Evolutionary conservation across 2,888 invertebrate species (phyloP), one percentile per base, ranked within the genome.

Genomic region (Litoditis marina): DNA sequence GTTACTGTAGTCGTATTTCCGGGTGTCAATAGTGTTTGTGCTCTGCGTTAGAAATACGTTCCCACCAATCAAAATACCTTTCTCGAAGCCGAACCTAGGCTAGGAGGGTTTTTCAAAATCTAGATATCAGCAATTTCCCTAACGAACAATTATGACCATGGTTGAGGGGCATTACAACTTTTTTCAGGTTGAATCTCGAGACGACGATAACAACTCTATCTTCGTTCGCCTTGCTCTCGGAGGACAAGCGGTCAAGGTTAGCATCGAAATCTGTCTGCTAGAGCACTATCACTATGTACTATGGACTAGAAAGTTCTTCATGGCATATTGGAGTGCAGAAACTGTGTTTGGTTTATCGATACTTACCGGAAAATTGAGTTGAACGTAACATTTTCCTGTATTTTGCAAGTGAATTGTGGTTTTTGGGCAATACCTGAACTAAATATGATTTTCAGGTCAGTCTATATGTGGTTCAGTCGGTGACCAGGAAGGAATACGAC

Each of bases 121-220:
- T 6, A 39, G 13, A 2, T 39, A 22, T n/a, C 44, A 16, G 11
- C 16, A 13, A 22, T 49, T n/a, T n/a, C n/a, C n/a, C n/a, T n/a
- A n/a, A n/a, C n/a, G n/a, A n/a, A n/a, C n/a, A n/a, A 28, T 28
- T 16, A 16, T 51, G 22, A 11, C 13, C n/a, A n/a, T n/a, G n/a
- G n/a, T n/a, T n/a, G n/a, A n/a, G n/a, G n/a, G 2, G 19, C 13
- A 25, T 30, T 8, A 36, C 19, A 27, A 19, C 46, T 54, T 34
- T 28, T 46, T 72, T 52, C 54, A 89, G 89, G 88, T 92, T 16
- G 88, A 90, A 75, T 90, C 90, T 22, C 87, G 92, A 60, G 91
- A 92, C 82, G 91, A 92, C 78, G 90, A 91, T 77, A 89, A 89
- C 27, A 90, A 90, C 0, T 86, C 91, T 63, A 87, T 91, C 2